phyloP scores from a whole-genome alignment of 1,140 invertebrate species.

The Temnothorax longispinosus region DNA sequence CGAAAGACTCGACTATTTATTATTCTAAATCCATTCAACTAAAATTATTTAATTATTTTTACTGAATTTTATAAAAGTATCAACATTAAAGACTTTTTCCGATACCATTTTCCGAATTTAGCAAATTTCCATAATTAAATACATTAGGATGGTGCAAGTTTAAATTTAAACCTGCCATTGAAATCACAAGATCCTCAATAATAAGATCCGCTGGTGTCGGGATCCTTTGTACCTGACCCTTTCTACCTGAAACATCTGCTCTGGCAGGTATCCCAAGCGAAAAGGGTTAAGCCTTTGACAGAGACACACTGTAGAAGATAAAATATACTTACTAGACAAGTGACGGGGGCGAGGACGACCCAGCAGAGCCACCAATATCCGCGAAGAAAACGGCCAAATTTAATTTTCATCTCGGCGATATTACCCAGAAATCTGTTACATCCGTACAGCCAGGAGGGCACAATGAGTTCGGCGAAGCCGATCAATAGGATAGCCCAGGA shows the following conservation, averaged over 20 bases:
- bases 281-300: no score
- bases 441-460: slow-evolving; percentile 91
- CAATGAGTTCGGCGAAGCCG: slow-evolving; percentile 89
- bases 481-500: slow-evolving; percentile 94
- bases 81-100: no score
- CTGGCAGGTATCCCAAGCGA: not conserved
- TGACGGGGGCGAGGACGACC: slow-evolving; percentile 86
- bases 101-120: no score
- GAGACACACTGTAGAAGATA: no score
- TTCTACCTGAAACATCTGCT: not conserved
- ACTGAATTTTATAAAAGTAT: not conserved
- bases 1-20: no score
- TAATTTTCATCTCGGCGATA: slow-evolving; percentile 87
- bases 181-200: no score
- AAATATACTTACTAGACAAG: slow-evolving; percentile 71
- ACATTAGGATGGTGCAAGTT: not conserved
- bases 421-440: slow-evolving; percentile 87
- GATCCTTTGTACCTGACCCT: not conserved
- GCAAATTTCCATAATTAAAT: not conserved
- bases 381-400: slow-evolving; percentile 83
- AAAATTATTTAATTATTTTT: not conserved
- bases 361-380: slow-evolving; percentile 88
- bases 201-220: not conserved
- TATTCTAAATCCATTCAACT: not conserved
- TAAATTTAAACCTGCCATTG: not conserved